Evolutionary conservation across 2,113 vertebrate genomes (phyloP), one percentile per base, ranked within the genome.

Genomic region (Oncorhynchus masou): DNA sequence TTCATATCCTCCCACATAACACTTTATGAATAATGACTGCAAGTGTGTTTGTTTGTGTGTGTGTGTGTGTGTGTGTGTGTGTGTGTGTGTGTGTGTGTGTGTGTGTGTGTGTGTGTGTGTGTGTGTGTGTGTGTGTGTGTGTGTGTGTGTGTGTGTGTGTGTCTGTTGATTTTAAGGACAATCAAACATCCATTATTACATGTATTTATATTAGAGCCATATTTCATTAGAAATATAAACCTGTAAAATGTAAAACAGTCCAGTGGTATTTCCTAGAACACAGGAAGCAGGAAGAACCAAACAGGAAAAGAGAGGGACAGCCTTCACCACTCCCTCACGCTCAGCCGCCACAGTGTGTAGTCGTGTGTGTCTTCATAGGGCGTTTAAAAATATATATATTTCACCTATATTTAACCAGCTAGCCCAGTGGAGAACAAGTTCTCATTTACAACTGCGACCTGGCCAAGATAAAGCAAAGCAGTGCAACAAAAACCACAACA

Each of bases 271-370:
- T 87, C 78, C 78, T 74, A 75, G 76, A 82, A 87, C 82, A 80
- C 76, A 84, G 87, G 82, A 87, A 86, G 77, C 68, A 74, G 85
- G 86, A 88, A 82, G 79, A 54, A 65, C 5, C 13, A 64, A 73
- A 73, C 68, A 79, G 86, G 83, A 91, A 84, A 59, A 71, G 27
- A 39, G 74, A 3, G 45, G 57, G 60, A 81, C 76, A 65, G 51
- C 62, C 64, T 87, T 74, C 62, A 70, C 59, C 2, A 0, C 31
- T 72, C 60, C 27, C 16, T 29, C 27, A 68, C 16, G 31, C 66
- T 34, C 29, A 68, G 29, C 25, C 19, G 66, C 19, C 13, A 25
- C 4, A 2, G 29, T 67, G 70, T 69, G 25, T 77, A 80, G 16
- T 9, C 15, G 2, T 66, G 54, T 73, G 59, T 66, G 19, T 57